Base-by-base conservation (phyloP, 2,797 vertebrate species). In the Sphenodon punctatus region DNA sequence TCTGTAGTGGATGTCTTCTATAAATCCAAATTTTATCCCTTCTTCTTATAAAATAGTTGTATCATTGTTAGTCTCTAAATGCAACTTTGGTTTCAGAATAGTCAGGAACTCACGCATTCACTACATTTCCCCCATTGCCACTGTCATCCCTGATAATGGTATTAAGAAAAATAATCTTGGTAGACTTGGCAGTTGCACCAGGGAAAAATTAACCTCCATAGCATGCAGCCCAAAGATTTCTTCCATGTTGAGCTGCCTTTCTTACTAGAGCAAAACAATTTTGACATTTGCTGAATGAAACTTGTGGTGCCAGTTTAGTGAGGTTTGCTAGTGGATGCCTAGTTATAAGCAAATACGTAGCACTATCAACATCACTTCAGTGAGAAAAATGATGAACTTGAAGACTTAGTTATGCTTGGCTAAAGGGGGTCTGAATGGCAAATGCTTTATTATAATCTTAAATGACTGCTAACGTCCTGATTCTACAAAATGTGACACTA, bases 321-420 rank as follows among this genome's bases (percentile, higher is more conserved):
- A 32, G 17, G 5, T 34, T 56, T 34, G 34, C 10, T 20, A 56
- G 19, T 3, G 34, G 34, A 10, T 56, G 53, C 30, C 30, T 56
- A 20, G 5, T 34, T 56, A 56, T 32, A 56, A 56, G 11, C 9
- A 34, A 22, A 32, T 10, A 17, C 13, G 11, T 22, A 34, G 32
- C 56, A 56, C 25, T 0, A 0, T 13, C 46, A 80, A 67, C 42
- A n/a, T n/a, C n/a, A n/a, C n/a, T 66, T 74, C 27, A 51, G 2
- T 41, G 25, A 22, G n/a, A n/a, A n/a, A n/a, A n/a, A n/a, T n/a
- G n/a, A n/a, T n/a, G n/a, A n/a, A n/a, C n/a, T n/a, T n/a, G n/a
- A n/a, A n/a, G n/a, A n/a, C n/a, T n/a, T n/a, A n/a, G n/a, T n/a
- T n/a, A n/a, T n/a, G n/a, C n/a, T n/a, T n/a, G n/a, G n/a, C n/a